These are phyloP conservation scores for Bungarus multicinctus DNA, from an alignment of 2,113 vertebrate species.

Conservation along the genomic window DNA sequence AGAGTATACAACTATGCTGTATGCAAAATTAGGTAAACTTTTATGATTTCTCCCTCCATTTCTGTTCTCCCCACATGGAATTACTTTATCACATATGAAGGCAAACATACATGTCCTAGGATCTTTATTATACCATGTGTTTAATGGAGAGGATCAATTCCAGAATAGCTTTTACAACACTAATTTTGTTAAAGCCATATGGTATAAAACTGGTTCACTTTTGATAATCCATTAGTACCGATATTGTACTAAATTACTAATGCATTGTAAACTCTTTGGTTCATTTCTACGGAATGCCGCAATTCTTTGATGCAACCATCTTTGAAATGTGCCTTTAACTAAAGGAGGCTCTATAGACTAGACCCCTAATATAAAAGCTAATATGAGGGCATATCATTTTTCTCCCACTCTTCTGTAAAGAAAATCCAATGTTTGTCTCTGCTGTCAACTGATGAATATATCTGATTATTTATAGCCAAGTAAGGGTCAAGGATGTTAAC, in stretches of 20 bases:
- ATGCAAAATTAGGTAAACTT: background rate
- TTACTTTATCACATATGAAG: background rate
- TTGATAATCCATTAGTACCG: background rate
- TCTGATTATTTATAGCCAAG: slow-evolving; percentile 57
- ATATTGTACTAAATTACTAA: background rate
- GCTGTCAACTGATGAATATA: slow-evolving; percentile 61
- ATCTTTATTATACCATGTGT: background rate
- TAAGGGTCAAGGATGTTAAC: slow-evolving; percentile 52
- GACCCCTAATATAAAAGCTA: slow-evolving; percentile 55
- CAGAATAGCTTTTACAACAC: background rate
- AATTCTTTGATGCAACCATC: background rate
- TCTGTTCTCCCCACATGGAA: background rate
- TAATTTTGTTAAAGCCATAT: background rate
- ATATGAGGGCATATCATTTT: slow-evolving; percentile 46
- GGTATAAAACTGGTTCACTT: background rate
- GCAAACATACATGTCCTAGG: background rate
- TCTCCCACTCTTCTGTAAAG: slow-evolving; percentile 41
- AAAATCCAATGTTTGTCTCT: slow-evolving; percentile 42
- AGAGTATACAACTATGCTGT: too few species aligned
- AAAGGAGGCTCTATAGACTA: slow-evolving; percentile 25
- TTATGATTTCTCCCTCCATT: background rate
- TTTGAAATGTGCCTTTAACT: slow-evolving; percentile 20
- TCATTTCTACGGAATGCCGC: background rate
- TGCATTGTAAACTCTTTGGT: background rate
- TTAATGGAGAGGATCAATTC: background rate